Conservation (phyloP, 2,797 vertebrate genomes). For the Bufotes viridis region DNA sequence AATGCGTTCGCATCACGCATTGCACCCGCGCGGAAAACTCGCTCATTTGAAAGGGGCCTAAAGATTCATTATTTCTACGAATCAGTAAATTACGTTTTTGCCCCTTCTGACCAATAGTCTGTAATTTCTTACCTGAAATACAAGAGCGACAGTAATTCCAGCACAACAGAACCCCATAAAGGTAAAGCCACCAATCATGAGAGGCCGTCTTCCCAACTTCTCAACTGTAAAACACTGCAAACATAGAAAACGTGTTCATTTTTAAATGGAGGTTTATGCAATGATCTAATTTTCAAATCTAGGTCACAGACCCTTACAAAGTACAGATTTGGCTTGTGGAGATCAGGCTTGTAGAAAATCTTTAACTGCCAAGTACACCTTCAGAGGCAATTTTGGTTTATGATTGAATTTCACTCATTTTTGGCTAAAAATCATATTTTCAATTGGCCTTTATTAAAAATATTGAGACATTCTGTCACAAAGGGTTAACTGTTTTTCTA, state of each 20-base stretch:
- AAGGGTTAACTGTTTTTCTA: too few species aligned
- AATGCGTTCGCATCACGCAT: too few species aligned
- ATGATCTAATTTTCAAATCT: background rate
- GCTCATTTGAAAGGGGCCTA: too few species aligned
- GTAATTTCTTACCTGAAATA: constrained; percentile 79
- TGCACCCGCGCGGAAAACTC: too few species aligned
- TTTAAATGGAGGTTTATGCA: background rate
- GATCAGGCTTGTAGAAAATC: too few species aligned
- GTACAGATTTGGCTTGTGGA: background rate
- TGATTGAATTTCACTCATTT: too few species aligned
- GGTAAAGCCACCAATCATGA: constrained; percentile 85
- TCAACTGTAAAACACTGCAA: constrained; percentile 87
- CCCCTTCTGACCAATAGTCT: background rate
- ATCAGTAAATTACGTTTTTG: background rate
- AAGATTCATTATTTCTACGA: background rate
- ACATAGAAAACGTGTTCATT: background rate
- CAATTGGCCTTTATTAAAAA: too few species aligned
- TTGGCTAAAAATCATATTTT: too few species aligned
- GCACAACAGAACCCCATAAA: constrained; percentile 87
- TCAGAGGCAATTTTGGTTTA: background rate
- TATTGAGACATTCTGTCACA: too few species aligned
- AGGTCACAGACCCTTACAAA: background rate
- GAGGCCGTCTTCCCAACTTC: constrained; percentile 82
- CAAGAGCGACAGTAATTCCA: constrained; percentile 83
- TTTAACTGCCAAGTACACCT: too few species aligned